phyloP scores from a whole-genome alignment of 2,888 invertebrate genomes.

The Cecidostiba fungosa region DNA sequence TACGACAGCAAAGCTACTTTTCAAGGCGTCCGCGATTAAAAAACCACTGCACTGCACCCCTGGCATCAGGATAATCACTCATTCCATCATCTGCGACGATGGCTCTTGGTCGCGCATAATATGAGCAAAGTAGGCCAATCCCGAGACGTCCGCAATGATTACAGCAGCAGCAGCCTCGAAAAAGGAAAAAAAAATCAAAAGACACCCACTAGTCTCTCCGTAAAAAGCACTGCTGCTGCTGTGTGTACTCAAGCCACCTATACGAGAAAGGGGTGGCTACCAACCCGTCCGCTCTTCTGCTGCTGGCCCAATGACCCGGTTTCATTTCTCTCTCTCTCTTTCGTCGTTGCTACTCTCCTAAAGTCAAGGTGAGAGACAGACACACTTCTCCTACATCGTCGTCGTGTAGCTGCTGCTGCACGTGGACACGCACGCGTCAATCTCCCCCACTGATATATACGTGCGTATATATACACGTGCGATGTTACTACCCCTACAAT shows the following conservation, averaged over 20 bases:
- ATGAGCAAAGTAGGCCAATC: background rate
- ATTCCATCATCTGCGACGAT: background rate
- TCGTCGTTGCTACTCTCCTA: constrained; percentile 19
- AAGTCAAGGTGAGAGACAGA: constrained; percentile 69
- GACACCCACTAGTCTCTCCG: background rate
- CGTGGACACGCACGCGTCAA: constrained; percentile 15
- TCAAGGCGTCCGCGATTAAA: background rate
- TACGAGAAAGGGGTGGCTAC: background rate
- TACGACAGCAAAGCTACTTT: background rate
- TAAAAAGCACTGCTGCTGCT: background rate
- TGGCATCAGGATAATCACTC: background rate
- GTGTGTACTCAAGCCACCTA: background rate
- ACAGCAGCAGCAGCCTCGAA: background rate
- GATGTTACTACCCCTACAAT: background rate
- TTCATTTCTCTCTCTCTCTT: background rate
- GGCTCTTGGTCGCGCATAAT: background rate
- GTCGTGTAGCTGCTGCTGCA: background rate
- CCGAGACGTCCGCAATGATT: background rate
- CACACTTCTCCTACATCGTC: background rate
- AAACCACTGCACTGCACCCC: background rate
- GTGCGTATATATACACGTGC: background rate
- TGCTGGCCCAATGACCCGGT: constrained; percentile 17
- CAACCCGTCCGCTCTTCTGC: background rate
- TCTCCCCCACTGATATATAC: background rate
- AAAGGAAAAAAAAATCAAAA: background rate